Evolutionary conservation across 2,888 invertebrate genomes (phyloP).

Genomic region (Polydrusus cervinus): DNA sequence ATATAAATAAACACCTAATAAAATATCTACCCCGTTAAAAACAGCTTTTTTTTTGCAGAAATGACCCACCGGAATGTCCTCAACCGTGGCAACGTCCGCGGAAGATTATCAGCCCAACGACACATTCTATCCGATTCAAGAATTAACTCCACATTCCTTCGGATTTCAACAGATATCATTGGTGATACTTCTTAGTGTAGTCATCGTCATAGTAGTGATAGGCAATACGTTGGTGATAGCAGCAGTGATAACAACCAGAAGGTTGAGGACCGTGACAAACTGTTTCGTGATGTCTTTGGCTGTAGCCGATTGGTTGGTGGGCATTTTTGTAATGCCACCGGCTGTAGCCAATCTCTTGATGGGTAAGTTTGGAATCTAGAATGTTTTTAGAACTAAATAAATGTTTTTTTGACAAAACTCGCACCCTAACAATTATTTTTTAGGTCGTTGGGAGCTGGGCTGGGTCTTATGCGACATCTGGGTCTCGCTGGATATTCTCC

Average conservation of each 20-base stretch:
- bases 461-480: slow-evolving; percentile 91
- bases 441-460: slow-evolving; percentile 91
- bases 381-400: background rate
- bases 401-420: too few relatives aligned
- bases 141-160: slow-evolving; percentile 28
- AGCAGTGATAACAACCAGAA: slow-evolving; percentile 89
- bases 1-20: too few relatives aligned
- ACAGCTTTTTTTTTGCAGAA: slow-evolving; percentile 53
- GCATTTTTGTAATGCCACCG: slow-evolving; percentile 95
- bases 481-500: slow-evolving; percentile 93
- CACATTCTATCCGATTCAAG: slow-evolving; percentile 17
- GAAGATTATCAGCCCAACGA: slow-evolving; percentile 36
- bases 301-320: slow-evolving; percentile 93
- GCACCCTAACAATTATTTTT: background rate
- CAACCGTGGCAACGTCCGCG: slow-evolving; percentile 29
- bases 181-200: slow-evolving; percentile 77
- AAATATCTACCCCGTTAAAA: too few relatives aligned
- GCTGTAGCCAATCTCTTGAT: slow-evolving; percentile 91
- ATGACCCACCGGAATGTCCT: slow-evolving; percentile 50
- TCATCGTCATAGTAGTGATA: slow-evolving; percentile 83
- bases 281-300: slow-evolving; percentile 96
- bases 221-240: slow-evolving; percentile 94
- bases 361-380: slow-evolving; percentile 71
- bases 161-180: slow-evolving; percentile 74
- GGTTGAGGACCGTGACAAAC: slow-evolving; percentile 94